Conservation (phyloP, 2,797 vertebrate genomes). For the Crypturellus tataupa region DNA sequence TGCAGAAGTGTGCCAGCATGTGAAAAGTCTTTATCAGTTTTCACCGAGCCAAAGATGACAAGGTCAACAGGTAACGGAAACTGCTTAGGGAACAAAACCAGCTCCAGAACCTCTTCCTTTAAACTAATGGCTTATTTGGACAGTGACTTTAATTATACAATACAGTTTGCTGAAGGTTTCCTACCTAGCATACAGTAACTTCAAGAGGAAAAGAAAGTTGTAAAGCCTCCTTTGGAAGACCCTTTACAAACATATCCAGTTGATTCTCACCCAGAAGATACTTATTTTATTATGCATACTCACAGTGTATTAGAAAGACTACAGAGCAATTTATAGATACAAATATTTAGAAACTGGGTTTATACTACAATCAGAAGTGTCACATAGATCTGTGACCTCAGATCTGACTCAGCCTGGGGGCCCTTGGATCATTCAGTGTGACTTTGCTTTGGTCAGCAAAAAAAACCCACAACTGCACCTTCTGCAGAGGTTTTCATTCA, state of each 20-base stretch:
- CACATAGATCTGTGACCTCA: not conserved
- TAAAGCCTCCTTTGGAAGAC: not conserved
- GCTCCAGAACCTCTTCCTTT: not conserved
- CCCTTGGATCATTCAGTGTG: not conserved
- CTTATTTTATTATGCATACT: not conserved
- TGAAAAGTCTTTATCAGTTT: not conserved
- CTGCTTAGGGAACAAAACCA: not conserved
- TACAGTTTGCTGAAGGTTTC: not conserved
- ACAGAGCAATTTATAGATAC: not conserved
- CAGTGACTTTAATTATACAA: not conserved
- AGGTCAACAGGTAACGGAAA: not conserved
- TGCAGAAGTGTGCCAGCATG: not conserved
- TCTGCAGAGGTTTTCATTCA: not conserved
- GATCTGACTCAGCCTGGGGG: not conserved
- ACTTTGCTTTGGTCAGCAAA: not conserved
- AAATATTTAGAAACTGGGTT: not conserved
- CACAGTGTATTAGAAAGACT: not conserved
- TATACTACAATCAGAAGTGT: not conserved
- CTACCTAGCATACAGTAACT: not conserved
- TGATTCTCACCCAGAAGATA: not conserved
- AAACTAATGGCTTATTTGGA: not conserved
- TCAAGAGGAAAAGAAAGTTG: not conserved
- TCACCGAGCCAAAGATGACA: fast-evolving
- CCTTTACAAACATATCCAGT: not conserved
- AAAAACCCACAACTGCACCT: not conserved